Conservation (phyloP, 2,113 vertebrate species). For the Hylia prasina region DNA sequence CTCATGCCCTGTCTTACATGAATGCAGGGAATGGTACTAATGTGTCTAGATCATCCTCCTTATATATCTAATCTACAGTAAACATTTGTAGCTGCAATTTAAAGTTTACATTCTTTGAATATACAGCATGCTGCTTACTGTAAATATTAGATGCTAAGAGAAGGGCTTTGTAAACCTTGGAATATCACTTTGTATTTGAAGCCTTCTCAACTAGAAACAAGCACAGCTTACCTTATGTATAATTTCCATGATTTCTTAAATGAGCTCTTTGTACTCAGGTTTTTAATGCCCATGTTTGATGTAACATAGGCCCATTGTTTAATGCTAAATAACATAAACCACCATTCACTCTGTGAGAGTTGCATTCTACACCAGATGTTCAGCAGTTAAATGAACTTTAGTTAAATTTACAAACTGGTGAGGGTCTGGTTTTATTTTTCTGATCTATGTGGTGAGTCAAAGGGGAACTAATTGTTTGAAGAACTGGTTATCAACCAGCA, state of each 20-base stretch:
- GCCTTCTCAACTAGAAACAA: neutral
- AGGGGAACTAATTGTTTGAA: neutral
- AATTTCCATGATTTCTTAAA: neutral
- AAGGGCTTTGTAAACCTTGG: neutral
- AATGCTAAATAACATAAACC: neutral
- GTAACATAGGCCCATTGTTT: neutral
- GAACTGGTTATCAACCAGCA: neutral
- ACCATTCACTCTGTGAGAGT: neutral
- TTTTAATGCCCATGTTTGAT: neutral
- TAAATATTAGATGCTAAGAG: neutral
- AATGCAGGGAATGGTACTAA: neutral
- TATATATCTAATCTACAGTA: neutral
- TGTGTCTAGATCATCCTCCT: neutral
- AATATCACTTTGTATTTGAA: neutral
- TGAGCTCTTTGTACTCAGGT: neutral
- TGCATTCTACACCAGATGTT: neutral
- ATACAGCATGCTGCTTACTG: neutral
- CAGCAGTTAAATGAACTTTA: neutral
- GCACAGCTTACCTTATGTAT: neutral
- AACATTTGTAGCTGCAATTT: neutral
- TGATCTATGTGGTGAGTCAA: neutral
- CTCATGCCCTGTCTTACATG: accelerated
- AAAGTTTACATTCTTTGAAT: neutral
- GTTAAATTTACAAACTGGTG: neutral
- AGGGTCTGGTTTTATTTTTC: neutral